These are phyloP conservation scores for Lethrus apterus DNA, from an alignment of 1,140 invertebrate genomes.

Conservation along the genomic window DNA sequence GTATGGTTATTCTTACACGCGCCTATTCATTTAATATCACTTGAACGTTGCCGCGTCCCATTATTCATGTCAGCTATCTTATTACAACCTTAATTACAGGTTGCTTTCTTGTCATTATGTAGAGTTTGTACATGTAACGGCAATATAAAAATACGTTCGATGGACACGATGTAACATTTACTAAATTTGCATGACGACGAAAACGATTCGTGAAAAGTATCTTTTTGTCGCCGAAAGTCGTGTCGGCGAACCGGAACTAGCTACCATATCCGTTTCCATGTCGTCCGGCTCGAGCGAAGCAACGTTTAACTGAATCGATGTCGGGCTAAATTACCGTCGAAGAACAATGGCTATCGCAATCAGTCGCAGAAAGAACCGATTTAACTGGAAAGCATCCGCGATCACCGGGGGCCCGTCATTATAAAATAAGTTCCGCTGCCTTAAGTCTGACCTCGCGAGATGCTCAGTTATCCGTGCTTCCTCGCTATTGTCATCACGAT, in stretches of 20 bases:
- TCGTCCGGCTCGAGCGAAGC: slow-evolving; percentile 15
- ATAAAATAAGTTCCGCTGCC: slow-evolving; percentile 22
- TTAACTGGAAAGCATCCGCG: slow-evolving; percentile 12
- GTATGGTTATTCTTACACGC: too few relatives aligned
- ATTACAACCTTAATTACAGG: too few relatives aligned
- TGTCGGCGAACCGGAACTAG: slow-evolving; percentile 8
- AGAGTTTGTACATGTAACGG: too few relatives aligned
- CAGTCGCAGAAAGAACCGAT: slow-evolving; percentile 22
- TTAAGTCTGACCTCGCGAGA: slow-evolving; percentile 23
- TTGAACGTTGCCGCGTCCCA: too few relatives aligned
- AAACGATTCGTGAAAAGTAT: too few relatives aligned
- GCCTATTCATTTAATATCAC: too few relatives aligned
- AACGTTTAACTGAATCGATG: slow-evolving; percentile 26
- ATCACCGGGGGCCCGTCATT: slow-evolving; percentile 20
- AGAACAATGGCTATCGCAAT: slow-evolving; percentile 21
- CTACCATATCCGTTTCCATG: slow-evolving; percentile 5
- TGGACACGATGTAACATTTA: too few relatives aligned
- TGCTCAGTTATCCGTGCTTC: slow-evolving; percentile 30
- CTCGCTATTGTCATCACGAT: slow-evolving; percentile 18
- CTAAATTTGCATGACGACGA: too few relatives aligned
- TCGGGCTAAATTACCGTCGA: slow-evolving; percentile 23
- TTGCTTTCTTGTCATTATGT: too few relatives aligned
- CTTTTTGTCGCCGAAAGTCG: not conserved
- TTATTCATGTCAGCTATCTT: too few relatives aligned
- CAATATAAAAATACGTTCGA: too few relatives aligned